phyloP scores from a whole-genome alignment of 2,888 invertebrate species.

The Dasypolia templi region DNA sequence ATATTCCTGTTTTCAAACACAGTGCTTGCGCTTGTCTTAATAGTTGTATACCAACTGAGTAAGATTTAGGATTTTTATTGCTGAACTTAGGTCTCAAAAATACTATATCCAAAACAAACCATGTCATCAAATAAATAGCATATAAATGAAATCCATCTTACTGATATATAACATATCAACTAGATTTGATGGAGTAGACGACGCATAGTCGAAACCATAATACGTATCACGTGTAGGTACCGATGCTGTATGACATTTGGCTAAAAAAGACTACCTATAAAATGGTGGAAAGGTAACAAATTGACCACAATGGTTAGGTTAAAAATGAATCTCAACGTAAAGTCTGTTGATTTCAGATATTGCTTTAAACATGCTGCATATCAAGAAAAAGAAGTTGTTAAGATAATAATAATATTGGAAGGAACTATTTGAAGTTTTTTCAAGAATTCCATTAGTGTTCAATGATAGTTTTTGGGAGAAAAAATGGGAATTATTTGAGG shows the following conservation, averaged over 20 bases:
- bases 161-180: slow-evolving; percentile 26
- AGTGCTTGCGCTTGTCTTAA: no score
- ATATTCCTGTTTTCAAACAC: neutral
- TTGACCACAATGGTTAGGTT: neutral
- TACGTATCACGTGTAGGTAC: neutral
- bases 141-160: slow-evolving; percentile 17
- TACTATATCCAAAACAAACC: neutral
- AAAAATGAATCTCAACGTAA: neutral
- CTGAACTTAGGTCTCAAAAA: neutral
- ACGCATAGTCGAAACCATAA: neutral
- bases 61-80: no score
- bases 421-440: no score
- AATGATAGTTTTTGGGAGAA: no score
- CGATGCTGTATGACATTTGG: neutral
- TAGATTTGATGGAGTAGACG: slow-evolving; percentile 24
- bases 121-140: neutral
- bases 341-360: neutral
- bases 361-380: neutral
- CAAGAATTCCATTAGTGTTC: no score
- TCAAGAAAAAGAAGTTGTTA: neutral
- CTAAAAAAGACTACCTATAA: neutral
- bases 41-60: no score
- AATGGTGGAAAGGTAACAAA: neutral
- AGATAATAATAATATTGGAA: no score
- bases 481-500: no score